phyloP scores from a whole-genome alignment of 2,797 vertebrate genomes.

The Distichodus sexfasciatus region DNA sequence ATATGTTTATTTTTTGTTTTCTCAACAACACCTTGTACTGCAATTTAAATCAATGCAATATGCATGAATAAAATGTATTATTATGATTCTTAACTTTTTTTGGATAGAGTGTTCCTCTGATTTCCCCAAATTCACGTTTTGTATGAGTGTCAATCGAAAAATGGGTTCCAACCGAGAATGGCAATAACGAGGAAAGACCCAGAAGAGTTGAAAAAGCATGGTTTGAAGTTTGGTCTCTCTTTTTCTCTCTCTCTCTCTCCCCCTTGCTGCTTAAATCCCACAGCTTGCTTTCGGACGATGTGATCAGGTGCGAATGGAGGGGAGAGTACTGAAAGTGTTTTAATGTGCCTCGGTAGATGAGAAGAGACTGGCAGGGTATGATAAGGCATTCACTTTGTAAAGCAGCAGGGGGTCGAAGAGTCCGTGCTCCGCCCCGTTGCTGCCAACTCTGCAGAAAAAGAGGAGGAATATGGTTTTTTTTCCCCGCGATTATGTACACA shows the following conservation, averaged over 20 bases:
- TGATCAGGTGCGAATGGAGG: slow-evolving; percentile 18
- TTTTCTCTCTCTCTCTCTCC: background rate
- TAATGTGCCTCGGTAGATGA: slow-evolving; percentile 48
- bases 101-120: background rate
- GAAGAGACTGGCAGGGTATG: slow-evolving; percentile 67
- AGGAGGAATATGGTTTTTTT: background rate
- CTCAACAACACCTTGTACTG: no score
- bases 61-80: no score
- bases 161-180: background rate
- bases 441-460: background rate
- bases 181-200: background rate
- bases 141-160: no score
- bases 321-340: slow-evolving; percentile 17
- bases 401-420: slow-evolving; percentile 57
- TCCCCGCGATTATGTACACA: background rate
- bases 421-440: background rate
- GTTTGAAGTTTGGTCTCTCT: background rate
- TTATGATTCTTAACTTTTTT: no score
- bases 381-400: slow-evolving; percentile 72
- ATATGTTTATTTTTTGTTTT: no score
- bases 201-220: background rate
- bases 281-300: slow-evolving; percentile 17
- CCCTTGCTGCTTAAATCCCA: no score
- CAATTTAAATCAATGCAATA: no score
- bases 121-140: background rate